Evolutionary conservation across 2,797 vertebrate genomes (phyloP).

Genomic region (Acrocephalus scirpaceus): DNA sequence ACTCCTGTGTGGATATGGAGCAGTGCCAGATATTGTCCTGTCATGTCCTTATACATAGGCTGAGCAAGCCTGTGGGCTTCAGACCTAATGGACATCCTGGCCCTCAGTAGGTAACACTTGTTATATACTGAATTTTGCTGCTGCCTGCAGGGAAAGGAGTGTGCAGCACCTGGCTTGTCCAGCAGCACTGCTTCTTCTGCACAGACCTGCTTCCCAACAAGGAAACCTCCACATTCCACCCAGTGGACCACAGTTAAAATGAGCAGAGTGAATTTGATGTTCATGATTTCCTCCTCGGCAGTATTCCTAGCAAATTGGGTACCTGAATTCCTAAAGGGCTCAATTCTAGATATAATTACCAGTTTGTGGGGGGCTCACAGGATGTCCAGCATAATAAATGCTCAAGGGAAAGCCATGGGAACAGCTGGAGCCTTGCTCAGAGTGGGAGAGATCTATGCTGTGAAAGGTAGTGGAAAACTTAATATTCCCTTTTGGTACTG

Average conservation of each 20-base stretch:
- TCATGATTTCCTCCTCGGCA: not conserved
- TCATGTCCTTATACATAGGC: not conserved
- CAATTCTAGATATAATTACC: not conserved
- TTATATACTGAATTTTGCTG: not conserved
- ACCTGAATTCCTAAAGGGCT: constrained; percentile 12
- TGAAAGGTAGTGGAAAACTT: constrained; percentile 68
- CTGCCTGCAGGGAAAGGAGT: not conserved
- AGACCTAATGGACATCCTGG: not conserved
- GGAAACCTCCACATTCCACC: not conserved
- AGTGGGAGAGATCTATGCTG: constrained; percentile 22
- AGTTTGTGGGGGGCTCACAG: not conserved
- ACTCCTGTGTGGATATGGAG: not conserved
- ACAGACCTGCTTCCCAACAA: not conserved
- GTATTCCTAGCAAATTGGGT: not conserved
- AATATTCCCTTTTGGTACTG: constrained; percentile 62
- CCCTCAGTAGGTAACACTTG: not conserved
- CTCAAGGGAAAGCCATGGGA: not conserved
- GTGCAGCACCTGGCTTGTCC: not conserved
- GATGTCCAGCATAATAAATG: constrained; percentile 8
- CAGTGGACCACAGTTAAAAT: not conserved
- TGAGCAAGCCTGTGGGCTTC: not conserved
- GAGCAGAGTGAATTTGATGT: not conserved
- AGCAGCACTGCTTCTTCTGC: not conserved
- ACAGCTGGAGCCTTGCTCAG: constrained; percentile 36
- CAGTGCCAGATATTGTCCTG: not conserved